These are phyloP conservation scores for Vicugna pacos DNA, from an alignment of 2,113 vertebrate species.

Conservation along the genomic window DNA sequence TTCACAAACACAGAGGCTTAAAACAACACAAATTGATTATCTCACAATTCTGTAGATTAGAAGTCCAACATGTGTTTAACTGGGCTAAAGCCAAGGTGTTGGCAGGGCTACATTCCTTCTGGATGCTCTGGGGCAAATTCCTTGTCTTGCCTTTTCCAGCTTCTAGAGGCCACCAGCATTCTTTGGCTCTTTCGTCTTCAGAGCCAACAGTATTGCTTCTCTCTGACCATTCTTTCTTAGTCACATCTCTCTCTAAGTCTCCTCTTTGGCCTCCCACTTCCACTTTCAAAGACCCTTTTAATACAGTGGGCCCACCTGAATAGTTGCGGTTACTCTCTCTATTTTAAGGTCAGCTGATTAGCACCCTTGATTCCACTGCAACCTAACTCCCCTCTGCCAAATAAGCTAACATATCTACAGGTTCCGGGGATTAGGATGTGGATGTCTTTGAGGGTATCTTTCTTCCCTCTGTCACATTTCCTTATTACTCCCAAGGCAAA, in stretches of 20 bases:
- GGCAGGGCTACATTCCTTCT: neutral
- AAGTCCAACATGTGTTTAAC: neutral
- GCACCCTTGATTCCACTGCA: neutral
- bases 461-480: neutral
- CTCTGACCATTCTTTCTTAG: neutral
- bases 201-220: neutral
- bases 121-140: neutral
- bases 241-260: neutral
- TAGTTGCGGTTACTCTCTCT: neutral
- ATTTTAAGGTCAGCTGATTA: conserved; percentile 21
- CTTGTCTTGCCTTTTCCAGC: neutral
- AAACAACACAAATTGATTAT: neutral
- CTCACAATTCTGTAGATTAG: neutral
- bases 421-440: neutral
- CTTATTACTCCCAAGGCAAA: neutral
- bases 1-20: neutral
- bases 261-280: neutral
- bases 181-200: neutral
- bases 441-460: neutral
- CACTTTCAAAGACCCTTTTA: neutral
- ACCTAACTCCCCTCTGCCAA: neutral
- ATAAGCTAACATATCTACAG: neutral
- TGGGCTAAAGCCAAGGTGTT: neutral
- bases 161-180: neutral
- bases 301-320: neutral